Evolutionary conservation across 2,797 vertebrate species (phyloP), one percentile per base, ranked within the genome.

Genomic region (Schizopygopsis malacanthus): DNA sequence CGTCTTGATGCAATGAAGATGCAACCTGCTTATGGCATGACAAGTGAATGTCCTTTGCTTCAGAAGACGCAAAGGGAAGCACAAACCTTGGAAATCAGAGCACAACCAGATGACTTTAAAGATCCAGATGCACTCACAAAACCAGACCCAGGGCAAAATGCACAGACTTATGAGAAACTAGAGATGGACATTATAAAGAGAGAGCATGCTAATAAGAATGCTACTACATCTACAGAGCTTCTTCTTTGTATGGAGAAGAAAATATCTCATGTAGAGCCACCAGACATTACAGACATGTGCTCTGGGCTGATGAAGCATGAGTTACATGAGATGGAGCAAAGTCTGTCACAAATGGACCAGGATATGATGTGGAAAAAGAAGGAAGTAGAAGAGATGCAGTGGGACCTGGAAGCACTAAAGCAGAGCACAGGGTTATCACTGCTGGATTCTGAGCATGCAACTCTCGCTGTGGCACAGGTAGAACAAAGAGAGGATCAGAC

Each of bases 401-500:
- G 87, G 61, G 85, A 82, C 41, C 50, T 76, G n/a, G 28, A 76
- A n/a, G 72, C 22, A 16, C 63, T 86, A 61, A 89, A 77, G 41
- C 4, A 71, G 70, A 83, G 43, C 50, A 37, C 45, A 7, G 20
- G 18, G 20, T 54, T 69, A 78, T 41, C 37, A 61, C 47, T 79
- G 63, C 22, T 33, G 47, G 77, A 77, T 63, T 54, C 39, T 52
- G 75, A 82, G 47, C 59, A 67, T 61, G 80, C 77, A 56, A 43
- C 28, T 11, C 67, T 79, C 18, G 39, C 52, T 45, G 25, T 47
- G 50, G 59, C 70, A 69, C 84, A 88, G 69, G 41, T 75, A 73
- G 86, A 88, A 72, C 81, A 87, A 72, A 76, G 54, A 39, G 67
- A 37, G 20, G 76, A 81, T 22, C 84, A 88, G 72, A 83, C 20